Percentiles rank a stretch among this genome's conserved stretches.
These are phyloP conservation scores for Chaetodon trifascialis DNA, from an alignment of 2,113 vertebrate species.

Conservation along the genomic window DNA sequence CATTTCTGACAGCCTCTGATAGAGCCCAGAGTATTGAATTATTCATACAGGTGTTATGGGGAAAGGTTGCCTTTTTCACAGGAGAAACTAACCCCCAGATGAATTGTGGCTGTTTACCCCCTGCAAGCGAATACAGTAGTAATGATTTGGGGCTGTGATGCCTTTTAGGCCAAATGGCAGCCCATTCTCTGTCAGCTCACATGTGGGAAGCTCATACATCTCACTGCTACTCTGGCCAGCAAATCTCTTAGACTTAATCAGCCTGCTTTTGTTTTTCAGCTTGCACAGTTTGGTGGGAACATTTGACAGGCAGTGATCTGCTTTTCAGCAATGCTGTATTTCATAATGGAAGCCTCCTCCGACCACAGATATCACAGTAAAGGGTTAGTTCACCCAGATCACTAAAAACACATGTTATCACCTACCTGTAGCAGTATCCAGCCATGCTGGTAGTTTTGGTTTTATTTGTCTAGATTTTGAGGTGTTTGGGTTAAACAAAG, in stretches of 20 bases:
- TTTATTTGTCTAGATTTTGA: neutral
- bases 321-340: neutral
- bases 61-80: constrained; percentile 76
- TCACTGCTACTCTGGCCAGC: constrained; percentile 1
- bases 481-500: neutral
- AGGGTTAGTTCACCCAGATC: neutral
- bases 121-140: constrained; percentile 61
- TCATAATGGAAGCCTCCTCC: neutral
- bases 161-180: constrained; percentile 62
- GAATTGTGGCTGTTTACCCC: constrained; percentile 67
- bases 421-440: neutral
- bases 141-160: constrained; percentile 54
- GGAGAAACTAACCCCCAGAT: constrained; percentile 61
- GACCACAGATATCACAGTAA: neutral
- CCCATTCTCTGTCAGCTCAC: constrained; percentile 46
- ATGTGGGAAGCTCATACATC: constrained; percentile 38
- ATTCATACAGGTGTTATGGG: constrained; percentile 78
- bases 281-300: neutral
- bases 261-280: constrained; percentile 18
- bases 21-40: constrained; percentile 76
- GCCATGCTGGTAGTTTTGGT: neutral
- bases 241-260: constrained; percentile 10
- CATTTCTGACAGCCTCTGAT: constrained; percentile 82
- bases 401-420: neutral
- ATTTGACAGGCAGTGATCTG: neutral